Conservation (phyloP, 2,113 vertebrate genomes). For the Bucco capensis region DNA sequence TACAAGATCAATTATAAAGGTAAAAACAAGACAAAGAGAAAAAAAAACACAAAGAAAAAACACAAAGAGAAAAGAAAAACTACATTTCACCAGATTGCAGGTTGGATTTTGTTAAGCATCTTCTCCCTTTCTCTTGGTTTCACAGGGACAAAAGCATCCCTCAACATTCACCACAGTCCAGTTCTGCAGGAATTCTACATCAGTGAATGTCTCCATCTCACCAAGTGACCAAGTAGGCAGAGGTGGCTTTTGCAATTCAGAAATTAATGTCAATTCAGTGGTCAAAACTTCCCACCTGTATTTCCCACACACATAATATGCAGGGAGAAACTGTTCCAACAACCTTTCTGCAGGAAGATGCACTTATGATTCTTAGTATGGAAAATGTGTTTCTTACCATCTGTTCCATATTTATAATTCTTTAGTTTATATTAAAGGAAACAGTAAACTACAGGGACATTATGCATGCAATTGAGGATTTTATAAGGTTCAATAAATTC, state of each 20-base stretch:
- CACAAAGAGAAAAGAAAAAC: too few relatives aligned
- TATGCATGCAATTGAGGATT: constrained; percentile 53
- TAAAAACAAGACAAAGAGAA: constrained; percentile 24
- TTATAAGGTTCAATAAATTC: constrained; percentile 66
- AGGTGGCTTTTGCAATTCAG: neutral
- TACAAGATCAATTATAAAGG: neutral
- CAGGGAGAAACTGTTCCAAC: neutral
- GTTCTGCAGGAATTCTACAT: neutral
- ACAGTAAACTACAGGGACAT: constrained; percentile 56
- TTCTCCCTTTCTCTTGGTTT: neutral
- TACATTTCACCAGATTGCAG: neutral
- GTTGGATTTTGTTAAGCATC: neutral
- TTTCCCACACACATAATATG: neutral
- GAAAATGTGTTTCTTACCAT: constrained; percentile 59
- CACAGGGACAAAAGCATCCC: neutral
- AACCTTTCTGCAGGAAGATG: neutral
- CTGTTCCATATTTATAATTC: constrained; percentile 65
- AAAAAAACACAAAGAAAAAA: neutral
- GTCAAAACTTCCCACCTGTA: neutral
- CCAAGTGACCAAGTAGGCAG: neutral
- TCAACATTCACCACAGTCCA: neutral
- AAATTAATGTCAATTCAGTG: neutral
- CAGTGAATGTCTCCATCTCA: neutral
- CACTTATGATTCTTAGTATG: neutral
- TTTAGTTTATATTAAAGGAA: constrained; percentile 62